Base-by-base conservation (phyloP, 2,113 vertebrate genomes). In the Penelope pileata region DNA sequence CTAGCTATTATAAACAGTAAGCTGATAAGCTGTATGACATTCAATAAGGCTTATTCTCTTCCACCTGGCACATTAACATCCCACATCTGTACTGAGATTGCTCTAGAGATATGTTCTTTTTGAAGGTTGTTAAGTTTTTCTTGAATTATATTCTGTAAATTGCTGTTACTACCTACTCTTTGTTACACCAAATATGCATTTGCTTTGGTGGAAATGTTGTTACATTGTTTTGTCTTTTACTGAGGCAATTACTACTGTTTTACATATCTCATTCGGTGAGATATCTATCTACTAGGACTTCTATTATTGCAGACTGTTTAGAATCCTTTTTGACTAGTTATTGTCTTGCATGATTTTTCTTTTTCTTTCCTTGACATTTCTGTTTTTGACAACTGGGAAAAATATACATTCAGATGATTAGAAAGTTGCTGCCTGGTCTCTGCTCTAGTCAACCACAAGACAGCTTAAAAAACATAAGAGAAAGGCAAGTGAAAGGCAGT, bases 351-450 rank as follows among this genome's bases (percentile, higher is more conserved):
- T 47, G 26, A 59, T 72, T 92, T 86, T 63, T 91, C 24, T 86
- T 90, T 84, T 89, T 36, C 42, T 81, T 83, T 79, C 45, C n/a
- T 72, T 84, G 66, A 60, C 22, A 34, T 47, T 92, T 92, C 84
- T 73, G 84, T 95, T 95, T 94, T 79, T 95, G 90, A 94, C 58
- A 82, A 72, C 51, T 91, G 60, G 87, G 40, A 90, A 91, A 90
- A 89, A 82, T 59, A 73, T 7, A 63, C 43, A 87, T 92, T 76
- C 60, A 43, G 62, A 68, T 4, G 6, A 73, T 93, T 87, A 93
- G 74, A 95, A 67, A 68, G 54, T 77, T 86, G 34, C 69, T 90
- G 47, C 70, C 64, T 86, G 60, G 27, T 86, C 50, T 86, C 45
- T 86, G 72, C 53, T 89, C 10, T 63, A 84, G 89, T 86, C 56